phyloP scores from a whole-genome alignment of 2,113 vertebrate species.

The Zosterops lateralis region DNA sequence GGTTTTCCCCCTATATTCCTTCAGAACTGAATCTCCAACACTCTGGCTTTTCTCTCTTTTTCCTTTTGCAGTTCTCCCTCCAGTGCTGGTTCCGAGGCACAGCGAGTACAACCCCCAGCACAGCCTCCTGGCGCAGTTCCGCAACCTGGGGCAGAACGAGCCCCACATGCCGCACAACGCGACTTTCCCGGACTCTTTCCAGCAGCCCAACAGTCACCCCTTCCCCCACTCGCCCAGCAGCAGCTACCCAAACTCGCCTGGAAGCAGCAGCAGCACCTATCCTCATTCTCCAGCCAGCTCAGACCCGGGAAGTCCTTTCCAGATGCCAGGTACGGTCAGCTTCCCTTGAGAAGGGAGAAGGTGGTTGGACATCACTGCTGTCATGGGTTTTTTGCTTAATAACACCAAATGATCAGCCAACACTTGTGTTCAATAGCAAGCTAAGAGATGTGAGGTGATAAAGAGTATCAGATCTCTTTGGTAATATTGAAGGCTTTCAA shows the following conservation, averaged over 20 bases:
- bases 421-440: not conserved
- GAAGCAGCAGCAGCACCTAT: constrained; percentile 91
- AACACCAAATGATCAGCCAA: not conserved
- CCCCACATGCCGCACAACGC: constrained; percentile 97
- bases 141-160: constrained; percentile 91
- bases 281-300: constrained; percentile 95
- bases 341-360: not conserved
- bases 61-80: constrained; percentile 86
- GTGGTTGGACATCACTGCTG: not conserved
- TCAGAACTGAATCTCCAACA: not conserved
- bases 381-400: not conserved
- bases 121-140: constrained; percentile 95
- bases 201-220: constrained; percentile 80
- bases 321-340: constrained; percentile 88
- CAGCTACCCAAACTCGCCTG: constrained; percentile 93
- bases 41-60: not conserved
- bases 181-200: constrained; percentile 91
- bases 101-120: constrained; percentile 98
- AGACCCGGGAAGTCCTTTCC: constrained; percentile 94
- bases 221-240: constrained; percentile 86
- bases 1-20: not conserved
- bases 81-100: constrained; percentile 96
- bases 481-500: not conserved
- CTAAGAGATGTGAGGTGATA: not conserved
- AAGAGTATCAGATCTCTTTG: not conserved